phyloP scores from a whole-genome alignment of 2,888 invertebrate genomes.

The Tiphia femorata region DNA sequence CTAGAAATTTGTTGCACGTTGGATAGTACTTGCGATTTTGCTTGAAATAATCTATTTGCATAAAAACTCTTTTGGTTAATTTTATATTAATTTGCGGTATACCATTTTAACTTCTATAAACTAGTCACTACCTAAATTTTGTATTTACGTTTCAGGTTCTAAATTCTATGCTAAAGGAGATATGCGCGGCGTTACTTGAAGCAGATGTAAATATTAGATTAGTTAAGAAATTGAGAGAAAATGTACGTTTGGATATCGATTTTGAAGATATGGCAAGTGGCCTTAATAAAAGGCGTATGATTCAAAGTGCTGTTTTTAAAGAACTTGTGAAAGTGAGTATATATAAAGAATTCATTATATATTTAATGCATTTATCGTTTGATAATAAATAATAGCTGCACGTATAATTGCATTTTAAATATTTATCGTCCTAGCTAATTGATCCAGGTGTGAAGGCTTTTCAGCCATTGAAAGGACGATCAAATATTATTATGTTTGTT shows the following conservation, averaged over 20 bases:
- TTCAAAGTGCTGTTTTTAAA: conserved; percentile 98
- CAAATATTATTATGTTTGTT: conserved; percentile 99
- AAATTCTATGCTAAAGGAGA: conserved; percentile 99
- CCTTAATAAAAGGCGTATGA: conserved; percentile 97
- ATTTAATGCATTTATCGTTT: not conserved
- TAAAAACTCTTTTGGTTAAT: not conserved
- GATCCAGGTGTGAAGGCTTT: conserved; percentile 98
- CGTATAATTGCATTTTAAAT: not conserved
- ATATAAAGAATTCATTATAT: not conserved
- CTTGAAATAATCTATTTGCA: not conserved
- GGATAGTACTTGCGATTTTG: too few species aligned
- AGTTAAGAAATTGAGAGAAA: conserved; percentile 95
- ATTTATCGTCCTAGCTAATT: conserved; percentile 70
- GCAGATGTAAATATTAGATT: conserved; percentile 97
- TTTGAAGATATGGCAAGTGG: conserved; percentile 99
- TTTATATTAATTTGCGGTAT: not conserved
- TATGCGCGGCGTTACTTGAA: conserved; percentile 96
- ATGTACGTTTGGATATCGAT: conserved; percentile 97
- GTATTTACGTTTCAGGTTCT: conserved; percentile 78
- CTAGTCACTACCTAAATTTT: too few species aligned
- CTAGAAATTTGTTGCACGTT: too few species aligned
- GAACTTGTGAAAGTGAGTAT: conserved; percentile 90
- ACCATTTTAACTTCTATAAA: conserved; percentile 1
- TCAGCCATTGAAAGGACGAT: conserved; percentile 93
- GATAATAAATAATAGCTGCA: not conserved